Percentiles rank a stretch among this genome's conserved stretches.
phyloP scores from a whole-genome alignment of 2,113 vertebrate species.

The Baryphthengus martii region DNA sequence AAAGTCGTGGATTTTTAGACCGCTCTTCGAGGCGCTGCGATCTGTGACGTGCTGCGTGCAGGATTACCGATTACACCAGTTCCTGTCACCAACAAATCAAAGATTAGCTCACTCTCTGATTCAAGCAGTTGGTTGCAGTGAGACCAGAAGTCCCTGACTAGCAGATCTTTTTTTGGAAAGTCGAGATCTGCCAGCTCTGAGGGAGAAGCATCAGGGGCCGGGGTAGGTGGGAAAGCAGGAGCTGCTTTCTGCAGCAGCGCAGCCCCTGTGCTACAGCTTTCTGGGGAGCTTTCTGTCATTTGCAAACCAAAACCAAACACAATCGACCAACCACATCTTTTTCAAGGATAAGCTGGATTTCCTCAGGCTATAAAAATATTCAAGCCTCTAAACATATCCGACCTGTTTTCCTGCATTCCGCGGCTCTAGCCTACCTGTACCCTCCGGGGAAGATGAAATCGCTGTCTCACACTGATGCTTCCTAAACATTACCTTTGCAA shows the following conservation, averaged over 20 bases:
- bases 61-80: neutral
- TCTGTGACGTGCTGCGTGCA: too few relatives aligned
- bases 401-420: conserved; percentile 34
- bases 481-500: neutral
- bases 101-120: neutral
- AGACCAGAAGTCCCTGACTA: neutral
- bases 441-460: neutral
- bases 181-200: neutral
- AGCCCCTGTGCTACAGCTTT: accelerated
- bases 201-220: neutral
- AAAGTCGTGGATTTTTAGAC: neutral
- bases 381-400: neutral
- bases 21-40: neutral
- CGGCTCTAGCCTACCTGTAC: neutral
- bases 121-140: neutral
- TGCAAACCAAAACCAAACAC: conserved; percentile 6
- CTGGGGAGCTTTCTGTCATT: neutral
- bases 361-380: conserved; percentile 10
- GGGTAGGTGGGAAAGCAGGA: neutral
- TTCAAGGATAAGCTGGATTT: neutral
- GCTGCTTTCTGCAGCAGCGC: neutral
- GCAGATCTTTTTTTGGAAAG: neutral
- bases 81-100: neutral
- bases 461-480: neutral
- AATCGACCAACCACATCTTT: neutral